Percentiles rank a stretch among this genome's conserved stretches.
Conservation (phyloP, 2,888 invertebrate species). For the Mellilla xanthometata region DNA sequence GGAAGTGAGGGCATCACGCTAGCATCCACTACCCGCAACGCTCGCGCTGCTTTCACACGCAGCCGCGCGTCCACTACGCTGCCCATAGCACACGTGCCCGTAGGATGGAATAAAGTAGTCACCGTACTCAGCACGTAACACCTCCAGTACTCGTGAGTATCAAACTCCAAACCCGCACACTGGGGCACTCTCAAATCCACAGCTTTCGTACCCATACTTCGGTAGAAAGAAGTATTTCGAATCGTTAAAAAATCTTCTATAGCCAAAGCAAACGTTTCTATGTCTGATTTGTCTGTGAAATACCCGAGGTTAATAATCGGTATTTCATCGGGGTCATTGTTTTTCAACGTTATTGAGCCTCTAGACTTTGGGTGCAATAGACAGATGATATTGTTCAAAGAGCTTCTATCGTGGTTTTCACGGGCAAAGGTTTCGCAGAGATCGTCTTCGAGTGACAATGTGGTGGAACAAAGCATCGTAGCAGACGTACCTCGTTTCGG, state of each 20-base stretch:
- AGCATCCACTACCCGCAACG: slow-evolving; percentile 32
- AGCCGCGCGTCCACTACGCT: slow-evolving; percentile 51
- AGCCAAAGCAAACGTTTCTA: slow-evolving; percentile 38
- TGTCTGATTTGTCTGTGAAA: slow-evolving; percentile 38
- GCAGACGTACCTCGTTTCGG: slow-evolving; percentile 37
- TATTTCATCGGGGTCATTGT: slow-evolving; percentile 40
- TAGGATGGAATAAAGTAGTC: slow-evolving; percentile 82
- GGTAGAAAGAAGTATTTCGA: slow-evolving; percentile 43
- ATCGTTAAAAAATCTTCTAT: slow-evolving; percentile 42
- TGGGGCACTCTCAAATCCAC: slow-evolving; percentile 33
- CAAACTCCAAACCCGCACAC: slow-evolving; percentile 37
- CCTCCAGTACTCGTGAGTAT: slow-evolving; percentile 48
- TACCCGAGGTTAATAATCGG: slow-evolving; percentile 43
- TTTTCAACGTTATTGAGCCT: slow-evolving; percentile 43
- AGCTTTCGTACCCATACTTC: slow-evolving; percentile 35
- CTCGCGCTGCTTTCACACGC: slow-evolving; percentile 22
- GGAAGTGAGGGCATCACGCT: slow-evolving; percentile 71
- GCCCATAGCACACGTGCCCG: slow-evolving; percentile 59
- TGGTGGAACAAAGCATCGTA: slow-evolving; percentile 36
- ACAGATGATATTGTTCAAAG: slow-evolving; percentile 34
- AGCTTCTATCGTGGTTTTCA: slow-evolving; percentile 29
- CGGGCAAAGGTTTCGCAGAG: slow-evolving; percentile 38
- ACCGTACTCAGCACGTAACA: slow-evolving; percentile 57
- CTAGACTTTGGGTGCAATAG: slow-evolving; percentile 51
- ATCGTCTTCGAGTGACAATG: slow-evolving; percentile 39